Percentiles rank a stretch among this genome's conserved stretches.
Evolutionary conservation across 2,113 vertebrate genomes (phyloP).

Genomic region (Mus musculus): GRCm39 chr2:83335001-83335500

Average conservation of each 20-base stretch:
- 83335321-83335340: neutral
- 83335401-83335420: neutral
- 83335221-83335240: neutral
- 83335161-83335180: neutral
- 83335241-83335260: neutral
- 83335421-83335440: neutral
- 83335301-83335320: constrained; percentile 4
- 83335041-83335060: neutral
- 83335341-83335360: neutral
- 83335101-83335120: neutral
- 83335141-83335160: neutral
- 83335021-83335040: neutral
- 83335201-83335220: neutral
- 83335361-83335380: neutral
- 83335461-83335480: neutral
- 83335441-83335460: neutral
- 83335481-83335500: neutral
- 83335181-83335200: neutral
- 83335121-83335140: neutral
- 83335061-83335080: neutral
- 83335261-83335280: neutral
- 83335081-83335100: neutral
- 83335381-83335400: neutral
- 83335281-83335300: neutral
- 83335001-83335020: neutral